phyloP scores from a whole-genome alignment of 2,888 invertebrate genomes.

The Dicranocentrus wangi region DNA sequence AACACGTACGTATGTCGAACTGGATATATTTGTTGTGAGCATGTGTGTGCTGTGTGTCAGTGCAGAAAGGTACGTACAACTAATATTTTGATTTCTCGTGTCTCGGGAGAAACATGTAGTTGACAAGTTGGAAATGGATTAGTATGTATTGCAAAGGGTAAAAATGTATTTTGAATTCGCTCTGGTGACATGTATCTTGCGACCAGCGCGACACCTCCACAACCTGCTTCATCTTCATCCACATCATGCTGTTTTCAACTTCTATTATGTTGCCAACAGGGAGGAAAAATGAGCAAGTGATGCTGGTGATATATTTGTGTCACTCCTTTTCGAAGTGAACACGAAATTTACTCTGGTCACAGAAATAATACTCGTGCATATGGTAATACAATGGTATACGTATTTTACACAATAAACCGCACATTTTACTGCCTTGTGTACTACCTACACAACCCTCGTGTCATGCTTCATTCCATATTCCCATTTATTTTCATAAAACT shows the following conservation, averaged over 20 bases:
- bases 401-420: background rate
- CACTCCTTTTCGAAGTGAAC: background rate
- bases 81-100: background rate
- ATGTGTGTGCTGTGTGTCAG: background rate
- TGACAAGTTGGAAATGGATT: conserved; percentile 4
- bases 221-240: conserved; percentile 15
- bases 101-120: background rate
- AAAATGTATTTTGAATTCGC: background rate
- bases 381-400: too few species aligned
- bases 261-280: background rate
- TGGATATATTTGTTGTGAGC: background rate
- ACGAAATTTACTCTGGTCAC: background rate
- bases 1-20: too few species aligned
- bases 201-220: background rate
- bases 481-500: conserved; percentile 1
- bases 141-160: background rate
- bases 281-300: background rate
- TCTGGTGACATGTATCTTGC: background rate
- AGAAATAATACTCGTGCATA: too few species aligned
- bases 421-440: background rate
- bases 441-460: background rate
- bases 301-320: background rate
- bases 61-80: background rate
- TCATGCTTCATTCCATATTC: conserved; percentile 18
- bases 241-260: conserved; percentile 1